Conservation (phyloP, 2,888 invertebrate genomes). For the Synergus gifuensis region DNA sequence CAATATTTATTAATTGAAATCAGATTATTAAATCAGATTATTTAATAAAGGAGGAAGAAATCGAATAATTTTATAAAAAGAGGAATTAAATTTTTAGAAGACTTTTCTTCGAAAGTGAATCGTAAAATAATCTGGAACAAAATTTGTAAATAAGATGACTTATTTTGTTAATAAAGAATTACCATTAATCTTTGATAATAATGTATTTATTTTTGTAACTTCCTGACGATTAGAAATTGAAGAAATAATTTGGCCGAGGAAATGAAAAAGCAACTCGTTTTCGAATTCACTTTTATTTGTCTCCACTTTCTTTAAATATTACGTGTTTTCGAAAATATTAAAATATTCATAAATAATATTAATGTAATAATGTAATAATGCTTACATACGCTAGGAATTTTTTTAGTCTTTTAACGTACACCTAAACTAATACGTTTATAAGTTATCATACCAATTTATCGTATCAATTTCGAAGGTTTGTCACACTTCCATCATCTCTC, state of each 20-base stretch:
- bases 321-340: conserved; percentile 69
- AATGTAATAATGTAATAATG: conserved; percentile 60
- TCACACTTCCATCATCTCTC: conserved; percentile 1
- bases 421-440: conserved; percentile 72
- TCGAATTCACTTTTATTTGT: conserved; percentile 48
- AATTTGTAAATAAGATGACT: conserved; percentile 35
- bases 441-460: conserved; percentile 63
- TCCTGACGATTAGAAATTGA: background rate
- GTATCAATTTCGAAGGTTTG: conserved; percentile 44
- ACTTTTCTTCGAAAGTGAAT: background rate
- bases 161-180: conserved; percentile 27
- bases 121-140: background rate
- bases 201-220: background rate
- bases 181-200: conserved; percentile 25
- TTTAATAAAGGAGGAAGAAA: background rate
- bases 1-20: background rate
- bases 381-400: conserved; percentile 71
- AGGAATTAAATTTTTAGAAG: background rate
- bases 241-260: background rate
- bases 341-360: conserved; percentile 76
- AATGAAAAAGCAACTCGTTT: background rate
- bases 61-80: background rate
- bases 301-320: conserved; percentile 66
- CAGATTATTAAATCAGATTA: background rate
- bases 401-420: conserved; percentile 72